Evolutionary conservation across 2,888 invertebrate species (phyloP), one percentile per base, ranked within the genome.

Genomic region (Drosophila cognata): DNA sequence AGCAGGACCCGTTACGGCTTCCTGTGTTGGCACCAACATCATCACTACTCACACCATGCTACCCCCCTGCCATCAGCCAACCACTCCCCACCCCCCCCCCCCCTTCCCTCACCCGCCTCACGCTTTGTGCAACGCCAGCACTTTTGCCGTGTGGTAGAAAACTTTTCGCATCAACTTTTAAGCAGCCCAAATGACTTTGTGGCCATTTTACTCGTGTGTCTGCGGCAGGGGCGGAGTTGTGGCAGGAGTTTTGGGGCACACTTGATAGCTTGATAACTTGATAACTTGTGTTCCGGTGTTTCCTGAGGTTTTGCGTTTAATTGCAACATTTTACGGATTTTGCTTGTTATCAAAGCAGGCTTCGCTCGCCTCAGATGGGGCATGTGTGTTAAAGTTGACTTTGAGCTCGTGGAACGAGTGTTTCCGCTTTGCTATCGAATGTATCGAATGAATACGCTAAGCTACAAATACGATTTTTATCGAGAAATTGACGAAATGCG

Each of bases 121-220:
- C 1, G 25, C 46, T 46, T 46, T 46, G 46, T 35, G 35, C 38
- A 31, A 52, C n/a, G 36, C 46, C 41, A 16, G 16, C 50, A 29
- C 29, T 29, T 50, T 46, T 70, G 43, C 50, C 58, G 58, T 88
- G 87, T 63, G 87, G 87, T 84, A 74, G 59, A 74, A 77, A 88
- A 88, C 83, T 88, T 88, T 90, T 89, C 83, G 83, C 82, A 90
- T 88, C 88, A 87, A 89, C 88, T 89, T 86, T 86, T 88, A 88
- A 88, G 87, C 85, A 78, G 82, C 84, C 77, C 84, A 86, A 88
- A 87, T 87, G 90, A 89, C 83, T 89, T 77, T 84, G 84, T 60
- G 90, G 87, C 87, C 76, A 81, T 84, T 77, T 59, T 51, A 70
- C 75, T 72, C 51, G 56, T 53, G 57, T 67, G 57, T 31, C 41